Percentiles rank a stretch among this genome's conserved stretches.
Evolutionary conservation across 2,797 vertebrate species (phyloP).

Genomic region (Hirundo rustica): DNA sequence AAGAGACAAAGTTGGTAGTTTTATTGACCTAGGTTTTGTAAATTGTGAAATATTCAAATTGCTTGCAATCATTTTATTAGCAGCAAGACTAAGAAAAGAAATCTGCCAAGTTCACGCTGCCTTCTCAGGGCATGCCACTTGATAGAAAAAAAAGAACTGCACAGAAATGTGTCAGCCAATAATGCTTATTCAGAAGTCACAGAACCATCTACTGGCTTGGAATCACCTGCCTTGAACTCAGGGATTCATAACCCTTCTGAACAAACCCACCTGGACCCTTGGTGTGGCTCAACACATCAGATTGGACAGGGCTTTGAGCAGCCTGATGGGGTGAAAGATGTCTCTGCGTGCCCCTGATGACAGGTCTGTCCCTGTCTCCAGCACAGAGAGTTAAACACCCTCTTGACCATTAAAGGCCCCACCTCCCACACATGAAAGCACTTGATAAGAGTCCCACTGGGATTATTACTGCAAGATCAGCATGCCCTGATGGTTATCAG

Average conservation of each 20-base stretch:
- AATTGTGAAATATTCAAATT: neutral
- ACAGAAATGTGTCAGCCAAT: neutral
- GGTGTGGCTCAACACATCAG: neutral
- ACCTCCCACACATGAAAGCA: neutral
- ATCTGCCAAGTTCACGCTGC: neutral
- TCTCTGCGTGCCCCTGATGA: neutral
- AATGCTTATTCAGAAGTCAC: neutral
- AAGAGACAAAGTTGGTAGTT: neutral
- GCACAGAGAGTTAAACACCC: neutral
- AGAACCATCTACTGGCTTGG: neutral
- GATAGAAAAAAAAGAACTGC: neutral
- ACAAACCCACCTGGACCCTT: neutral
- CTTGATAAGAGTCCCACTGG: neutral
- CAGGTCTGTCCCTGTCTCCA: neutral
- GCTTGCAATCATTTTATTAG: neutral
- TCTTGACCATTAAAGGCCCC: neutral
- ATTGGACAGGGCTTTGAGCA: neutral
- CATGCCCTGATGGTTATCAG: neutral
- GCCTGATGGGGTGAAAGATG: neutral
- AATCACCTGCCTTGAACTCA: neutral
- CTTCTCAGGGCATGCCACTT: neutral
- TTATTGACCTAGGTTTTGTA: neutral
- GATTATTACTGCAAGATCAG: neutral
- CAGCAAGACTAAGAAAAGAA: neutral
- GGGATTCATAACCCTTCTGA: neutral